Evolutionary conservation across 2,113 vertebrate genomes (phyloP), one percentile per base, ranked within the genome.

Genomic region (Cacatua alba): DNA sequence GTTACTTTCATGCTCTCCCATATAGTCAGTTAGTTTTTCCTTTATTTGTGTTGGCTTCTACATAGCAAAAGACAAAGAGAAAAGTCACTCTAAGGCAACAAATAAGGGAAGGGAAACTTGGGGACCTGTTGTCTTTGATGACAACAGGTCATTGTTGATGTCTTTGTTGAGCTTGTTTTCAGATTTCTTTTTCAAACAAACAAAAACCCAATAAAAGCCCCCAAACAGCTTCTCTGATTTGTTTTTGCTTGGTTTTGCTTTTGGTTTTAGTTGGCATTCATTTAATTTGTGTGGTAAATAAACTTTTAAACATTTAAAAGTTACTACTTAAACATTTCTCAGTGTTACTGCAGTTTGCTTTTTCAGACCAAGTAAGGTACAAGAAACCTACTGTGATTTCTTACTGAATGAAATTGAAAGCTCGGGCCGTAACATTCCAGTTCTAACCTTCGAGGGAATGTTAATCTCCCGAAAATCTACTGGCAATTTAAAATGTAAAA

Each of bases 401-500:
- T 90, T 79, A 25, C 7, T 71, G 48, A 48, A 13, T 44, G 43
- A 51, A 84, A 6, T 7, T 46, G 65, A 71, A 1, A 24, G 88
- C 68, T 95, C 60, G 60, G 20, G 52, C 39, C 17, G 17, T 80
- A 79, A 5, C 76, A 71, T 84, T 95, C 90, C 81, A 46, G n/a
- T 48, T 86, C 79, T 92, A 74, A 80, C 85, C 95, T 96, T 74
- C 63, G 49, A 41, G 87, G 85, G 90, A 95, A 94, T 93, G 90
- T 96, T 97, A 94, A 97, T 93, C 96, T 92, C 82, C 69, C 57
- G 44, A 70, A 95, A 96, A 57, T 60, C 90, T 80, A 77, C 79
- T 48, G 64, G 88, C 82, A 95, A 68, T 95, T 94, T 71, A 84
- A 94, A 88, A 92, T 78, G 46, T 3, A 93, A 92, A 90, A 84